Base-by-base conservation (phyloP, 2,797 vertebrate species). In the Gobio occitaniae region DNA sequence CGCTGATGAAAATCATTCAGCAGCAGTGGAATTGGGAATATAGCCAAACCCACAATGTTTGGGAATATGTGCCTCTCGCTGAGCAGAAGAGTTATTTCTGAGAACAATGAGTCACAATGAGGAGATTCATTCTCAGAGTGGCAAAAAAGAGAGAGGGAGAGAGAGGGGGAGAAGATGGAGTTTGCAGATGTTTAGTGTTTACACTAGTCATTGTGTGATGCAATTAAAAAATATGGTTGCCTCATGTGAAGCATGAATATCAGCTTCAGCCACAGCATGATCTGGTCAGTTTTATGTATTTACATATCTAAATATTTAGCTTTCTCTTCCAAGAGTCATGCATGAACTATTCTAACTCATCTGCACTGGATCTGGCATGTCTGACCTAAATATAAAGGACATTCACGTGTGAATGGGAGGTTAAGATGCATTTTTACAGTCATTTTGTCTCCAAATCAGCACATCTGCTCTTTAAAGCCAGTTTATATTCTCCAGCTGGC, bases 21-120 rank as follows among this genome's bases (percentile, higher is more conserved):
- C 82, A 52, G 47, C 80, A 72, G 84, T 71, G 84, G 86, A 80
- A 78, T 80, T 83, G 69, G 71, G 44, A 83, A 77, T 72, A 83
- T 15, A 52, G 72, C 68, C 87, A 76, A 84, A 71, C 38, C 82
- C 71, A 85, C 68, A 84, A 80, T 80, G 86, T 84, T 87, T 86
- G 80, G 79, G 87, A 91, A 86, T 83, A 75, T 74, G 70, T 82
- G 78, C 59, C 85, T 89, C 84, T 65, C 41, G 41, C 86, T 54
- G 86, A 66, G 85, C 54, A 59, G 69, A 80, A 17, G 25, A 79
- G 25, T 84, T 79, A 65, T 80, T 78, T 86, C 71, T 71, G 78
- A 87, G 82, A 87, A 84, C 69, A 84, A 86, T 85, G 82, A 89
- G 80, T 89, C 86, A 86, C 82, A 66, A 59, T n/a, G 36, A 84